Base-by-base conservation (phyloP, 2,888 invertebrate species). In the Cantharis flavilabris region DNA sequence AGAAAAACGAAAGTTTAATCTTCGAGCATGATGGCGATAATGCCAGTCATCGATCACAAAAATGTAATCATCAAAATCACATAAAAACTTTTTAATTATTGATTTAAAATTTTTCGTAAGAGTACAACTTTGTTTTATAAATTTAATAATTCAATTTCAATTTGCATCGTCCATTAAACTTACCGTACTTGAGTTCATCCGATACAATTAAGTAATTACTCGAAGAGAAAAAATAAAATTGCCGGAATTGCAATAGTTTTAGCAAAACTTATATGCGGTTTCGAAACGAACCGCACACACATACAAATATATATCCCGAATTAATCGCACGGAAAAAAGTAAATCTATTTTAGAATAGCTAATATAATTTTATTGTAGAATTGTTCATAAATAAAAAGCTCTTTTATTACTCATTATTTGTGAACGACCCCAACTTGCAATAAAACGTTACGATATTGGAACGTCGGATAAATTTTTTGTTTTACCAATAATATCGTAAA, bases 331-430 rank as follows among this genome's bases (percentile, higher is more conserved):
- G 23, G 23, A 65, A 65, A 16, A 65, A 65, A 16, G 14, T 65
- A 23, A 16, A 65, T 23, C 64, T n/a, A 64, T 64, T 64, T 20
- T 20, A 65, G 14, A 65, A 16, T 16, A 16, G 16, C 65, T 18
- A 65, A 65, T 65, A 20, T 23, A n/a, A 76, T 67, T 76, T 76
- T 76, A 71, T 76, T 62, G 76, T 28, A 14, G 71, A 75, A 75
- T 72, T 63, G 72, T 76, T 72, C 69, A 72, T 71, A 76, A 76
- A 63, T 72, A 63, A 72, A 76, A 73, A 69, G 49, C 65, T 72
- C 71, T 72, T 76, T 76, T 76, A 76, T 72, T 71, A 69, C 23
- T 72, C 76, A 72, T 76, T 76, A 76, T 67, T 69, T 76, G 63
- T 67, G 26, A 76, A 76, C 69, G 69, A 76, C 62, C 76, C 23